These are phyloP conservation scores for Pissodes strobi DNA, from an alignment of 1,140 invertebrate species.

Conservation along the genomic window DNA sequence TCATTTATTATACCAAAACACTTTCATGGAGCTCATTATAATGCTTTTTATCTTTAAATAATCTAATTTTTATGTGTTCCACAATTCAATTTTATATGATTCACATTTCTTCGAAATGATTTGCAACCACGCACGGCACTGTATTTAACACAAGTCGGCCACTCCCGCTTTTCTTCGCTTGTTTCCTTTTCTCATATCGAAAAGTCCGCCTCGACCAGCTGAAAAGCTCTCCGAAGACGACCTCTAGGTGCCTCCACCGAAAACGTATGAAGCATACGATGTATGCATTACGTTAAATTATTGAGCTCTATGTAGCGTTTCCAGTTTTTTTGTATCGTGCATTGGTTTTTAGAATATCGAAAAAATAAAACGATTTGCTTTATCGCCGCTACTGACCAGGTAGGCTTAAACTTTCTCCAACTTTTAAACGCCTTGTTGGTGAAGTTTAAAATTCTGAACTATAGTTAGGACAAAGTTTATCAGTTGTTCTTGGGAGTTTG, in stretches of 20 bases:
- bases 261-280: conserved; percentile 18
- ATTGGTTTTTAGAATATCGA: not conserved
- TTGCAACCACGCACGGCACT: too few relatives aligned
- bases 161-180: conserved; percentile 35
- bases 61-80: too few relatives aligned
- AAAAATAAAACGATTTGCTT: not conserved
- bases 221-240: conserved; percentile 31
- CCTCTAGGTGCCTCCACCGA: conserved; percentile 24
- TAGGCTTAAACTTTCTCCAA: conserved; percentile 26
- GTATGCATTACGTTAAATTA: not conserved
- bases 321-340: not conserved
- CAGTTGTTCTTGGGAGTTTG: conserved; percentile 39
- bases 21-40: not conserved
- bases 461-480: conserved; percentile 41
- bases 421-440: conserved; percentile 25
- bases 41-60: too few relatives aligned
- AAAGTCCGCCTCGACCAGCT: conserved; percentile 28
- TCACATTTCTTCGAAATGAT: too few relatives aligned
- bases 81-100: not conserved
- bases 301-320: not conserved
- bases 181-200: conserved; percentile 30
- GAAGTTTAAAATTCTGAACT: conserved; percentile 39
- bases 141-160: conserved; percentile 21
- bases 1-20: too few relatives aligned
- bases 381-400: conserved; percentile 33